Conservation (phyloP, 2,113 vertebrate species). For the Nestor notabilis region DNA sequence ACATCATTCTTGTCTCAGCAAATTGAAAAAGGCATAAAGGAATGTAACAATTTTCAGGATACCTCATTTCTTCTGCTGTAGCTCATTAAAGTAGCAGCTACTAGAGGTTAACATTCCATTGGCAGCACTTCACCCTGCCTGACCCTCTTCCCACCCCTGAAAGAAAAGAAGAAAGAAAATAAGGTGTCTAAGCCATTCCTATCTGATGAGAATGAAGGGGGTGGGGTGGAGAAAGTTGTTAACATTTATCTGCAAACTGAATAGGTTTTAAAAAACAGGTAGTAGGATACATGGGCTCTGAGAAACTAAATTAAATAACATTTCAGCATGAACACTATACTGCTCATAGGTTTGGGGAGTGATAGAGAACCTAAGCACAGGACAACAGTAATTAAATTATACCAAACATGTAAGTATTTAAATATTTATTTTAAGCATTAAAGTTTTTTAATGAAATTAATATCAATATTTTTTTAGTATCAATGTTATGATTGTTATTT, state of each 20-base stretch:
- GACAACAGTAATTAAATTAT: background rate
- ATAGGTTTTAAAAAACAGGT: background rate
- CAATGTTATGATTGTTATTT: background rate
- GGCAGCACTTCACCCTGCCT: background rate
- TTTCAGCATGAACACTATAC: background rate
- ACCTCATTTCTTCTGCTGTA: background rate
- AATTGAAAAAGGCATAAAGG: slow-evolving; percentile 61
- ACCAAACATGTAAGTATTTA: background rate
- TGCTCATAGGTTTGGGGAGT: background rate
- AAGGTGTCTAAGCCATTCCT: background rate
- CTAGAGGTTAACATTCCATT: slow-evolving; percentile 4
- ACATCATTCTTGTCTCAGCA: slow-evolving; percentile 45
- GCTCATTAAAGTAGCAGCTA: slow-evolving; percentile 38
- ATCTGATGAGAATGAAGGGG: background rate
- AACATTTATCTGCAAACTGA: background rate
- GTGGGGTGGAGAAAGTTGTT: background rate
- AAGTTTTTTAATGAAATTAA: background rate
- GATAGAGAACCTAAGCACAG: background rate
- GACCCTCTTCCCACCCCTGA: background rate
- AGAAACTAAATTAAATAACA: background rate
- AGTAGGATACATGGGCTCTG: background rate
- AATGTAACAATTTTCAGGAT: slow-evolving; percentile 42
- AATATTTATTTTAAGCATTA: background rate
- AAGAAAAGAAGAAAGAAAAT: background rate
- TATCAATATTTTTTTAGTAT: background rate